Base-by-base conservation (phyloP, 1,140 invertebrate species). In the Hypothenemus hampei region DNA sequence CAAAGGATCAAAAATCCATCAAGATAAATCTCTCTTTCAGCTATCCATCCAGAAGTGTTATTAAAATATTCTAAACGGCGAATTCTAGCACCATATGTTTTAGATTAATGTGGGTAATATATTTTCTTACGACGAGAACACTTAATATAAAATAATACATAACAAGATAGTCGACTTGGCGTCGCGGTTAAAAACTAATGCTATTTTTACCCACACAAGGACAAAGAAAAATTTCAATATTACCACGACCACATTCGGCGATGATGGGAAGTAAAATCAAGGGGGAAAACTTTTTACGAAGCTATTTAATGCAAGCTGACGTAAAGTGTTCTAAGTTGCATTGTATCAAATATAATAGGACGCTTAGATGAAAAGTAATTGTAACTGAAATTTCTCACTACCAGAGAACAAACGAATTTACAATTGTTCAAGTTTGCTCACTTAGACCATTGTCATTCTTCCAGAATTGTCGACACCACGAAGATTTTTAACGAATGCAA, bases 391-490 rank as follows among this genome's bases (percentile, higher is more conserved):
- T 26, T 13, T 13, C 35, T 7, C 35, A 39, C 35, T 6, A 22
- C 23, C 11, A 19, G 23, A 46, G 43, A 46, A 46, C 19, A 39
- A 47, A 18, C 29, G 29, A 50, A 50, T 50, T 50, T 24, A 26
- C 11, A 50, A 50, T 50, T 39, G 47, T 50, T 39, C 18, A 50
- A 50, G 47, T 39, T 50, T 50, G 20, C 15, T 50, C 35, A 50
- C 35, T 50, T 50, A 39, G 36, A 39, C 22, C 21, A 2, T 40
- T 50, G 47, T 50, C 47, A 39, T 13, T 22, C 19, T 50, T 11
- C 20, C 20, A n/a, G n/a, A n/a, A n/a, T n/a, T n/a, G n/a, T n/a
- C n/a, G n/a, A n/a, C n/a, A n/a, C n/a, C n/a, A n/a, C n/a, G n/a
- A n/a, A n/a, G n/a, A n/a, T n/a, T n/a, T n/a, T n/a, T n/a, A n/a